Evolutionary conservation across 1,140 invertebrate genomes (phyloP).

Genomic region (Liolophura sinensis): DNA sequence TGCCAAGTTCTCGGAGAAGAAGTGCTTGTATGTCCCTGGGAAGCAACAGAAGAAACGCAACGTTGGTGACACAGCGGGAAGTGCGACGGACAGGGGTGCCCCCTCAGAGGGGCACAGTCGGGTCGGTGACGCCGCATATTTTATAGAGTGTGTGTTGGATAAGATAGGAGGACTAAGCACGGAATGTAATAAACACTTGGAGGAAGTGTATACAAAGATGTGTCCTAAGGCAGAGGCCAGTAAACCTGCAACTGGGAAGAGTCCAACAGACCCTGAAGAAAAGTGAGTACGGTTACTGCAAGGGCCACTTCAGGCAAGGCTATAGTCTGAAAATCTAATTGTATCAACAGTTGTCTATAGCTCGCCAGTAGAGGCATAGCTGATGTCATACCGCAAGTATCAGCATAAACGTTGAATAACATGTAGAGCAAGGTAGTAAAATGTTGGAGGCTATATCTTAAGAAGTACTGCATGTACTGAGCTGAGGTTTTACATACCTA

Average conservation of each 20-base stretch:
- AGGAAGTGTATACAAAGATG: conserved; percentile 22
- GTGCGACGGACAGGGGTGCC: conserved; percentile 9
- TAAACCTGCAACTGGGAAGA: not conserved
- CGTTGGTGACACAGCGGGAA: conserved; percentile 21
- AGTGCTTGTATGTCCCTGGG: conserved; percentile 66
- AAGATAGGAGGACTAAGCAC: conserved; percentile 36
- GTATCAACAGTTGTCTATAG: no score
- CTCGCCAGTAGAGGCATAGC: no score
- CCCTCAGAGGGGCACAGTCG: conserved; percentile 49
- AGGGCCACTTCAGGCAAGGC: no score
- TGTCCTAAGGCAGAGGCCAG: conserved; percentile 5
- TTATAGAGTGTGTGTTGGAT: conserved; percentile 73
- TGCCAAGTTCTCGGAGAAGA: conserved; percentile 80
- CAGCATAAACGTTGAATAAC: no score
- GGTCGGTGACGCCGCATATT: conserved; percentile 87
- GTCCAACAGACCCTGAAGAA: no score
- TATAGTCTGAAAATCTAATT: no score
- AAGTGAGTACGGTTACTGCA: no score
- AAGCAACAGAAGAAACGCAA: conserved; percentile 4
- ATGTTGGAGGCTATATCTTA: no score
- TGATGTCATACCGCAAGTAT: no score
- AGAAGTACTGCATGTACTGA: no score
- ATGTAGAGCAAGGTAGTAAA: no score
- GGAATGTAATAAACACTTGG: conserved; percentile 69
- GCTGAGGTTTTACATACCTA: no score